Base-by-base conservation (phyloP, 92 coral and sea anemone species). In the Muricea muricata region DNA sequence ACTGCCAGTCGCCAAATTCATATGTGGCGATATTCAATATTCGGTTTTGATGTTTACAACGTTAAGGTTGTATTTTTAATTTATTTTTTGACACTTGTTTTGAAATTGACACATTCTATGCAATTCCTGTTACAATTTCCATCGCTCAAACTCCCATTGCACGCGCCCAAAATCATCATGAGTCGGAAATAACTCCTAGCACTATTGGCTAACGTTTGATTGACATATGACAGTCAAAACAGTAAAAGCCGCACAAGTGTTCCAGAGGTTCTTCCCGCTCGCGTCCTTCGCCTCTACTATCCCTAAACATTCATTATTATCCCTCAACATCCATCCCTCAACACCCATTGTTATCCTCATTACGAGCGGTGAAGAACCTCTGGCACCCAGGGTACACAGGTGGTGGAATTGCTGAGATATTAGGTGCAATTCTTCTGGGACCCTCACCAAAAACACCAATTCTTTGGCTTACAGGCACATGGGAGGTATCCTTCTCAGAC, bases 191-290 rank as follows among this genome's bases (percentile, higher is more conserved):
- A 8, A 45, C 30, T 24, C n/a, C 31, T 66, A 12, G 18, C 73
- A 18, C 7, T 32, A 66, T 66, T 66, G 42, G 73, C 47, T 66
- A 33, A 66, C 41, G 20, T 12, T 66, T 66, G 41, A 66, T 66
- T 66, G 40, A 66, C 73, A 66, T 37, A 15, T 33, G 73, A 17
- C 73, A 32, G 17, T 66, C 42, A 66, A 32, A 66, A 66, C 73
- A 66, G 73, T 66, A 66, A 37, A 66, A 66, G 25, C 41, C 40
- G 17, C 8, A 66, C 21, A 66, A 65, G 72, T 65, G 72, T 65
- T 65, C 72, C 72, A 14, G 72, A 65, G 72, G 72, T 65, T 65
- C 65, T 17, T 65, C 72, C 41, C 72, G 41, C 72, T 28, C 37
- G 28, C 61, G 7, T 20, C 61, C 61, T 54, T 23, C n/a, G 61